Conservation (phyloP, 2,113 vertebrate genomes). For the Conger conger region DNA sequence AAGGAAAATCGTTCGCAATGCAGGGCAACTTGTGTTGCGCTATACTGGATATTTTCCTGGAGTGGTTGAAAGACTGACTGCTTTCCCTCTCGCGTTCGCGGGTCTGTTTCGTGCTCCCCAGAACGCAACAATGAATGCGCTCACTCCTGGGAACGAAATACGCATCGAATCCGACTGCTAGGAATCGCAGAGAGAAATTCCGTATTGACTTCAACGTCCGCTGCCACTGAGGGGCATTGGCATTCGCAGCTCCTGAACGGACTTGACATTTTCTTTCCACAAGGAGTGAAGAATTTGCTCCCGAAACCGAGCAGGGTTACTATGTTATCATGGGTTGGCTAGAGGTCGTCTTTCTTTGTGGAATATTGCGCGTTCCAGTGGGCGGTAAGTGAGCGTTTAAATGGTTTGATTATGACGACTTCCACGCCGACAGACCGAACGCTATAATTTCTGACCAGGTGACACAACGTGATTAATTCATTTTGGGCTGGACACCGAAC, state of each 20-base stretch:
- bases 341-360: background rate
- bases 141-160: background rate
- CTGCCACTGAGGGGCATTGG: background rate
- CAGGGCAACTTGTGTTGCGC: background rate
- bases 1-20: background rate
- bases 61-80: background rate
- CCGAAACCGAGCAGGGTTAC: background rate
- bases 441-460: background rate
- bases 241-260: background rate
- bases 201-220: background rate
- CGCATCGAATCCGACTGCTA: background rate
- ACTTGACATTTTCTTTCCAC: background rate
- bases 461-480: background rate
- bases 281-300: slow-evolving; percentile 10
- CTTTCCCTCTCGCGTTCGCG: background rate
- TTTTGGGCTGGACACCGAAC: background rate
- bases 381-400: background rate
- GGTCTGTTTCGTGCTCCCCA: background rate
- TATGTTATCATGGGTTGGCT: background rate
- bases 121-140: background rate
- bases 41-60: background rate
- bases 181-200: background rate
- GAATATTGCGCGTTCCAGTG: background rate
- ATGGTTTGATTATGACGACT: background rate
- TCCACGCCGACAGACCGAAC: background rate